Conservation (phyloP, 2,113 vertebrate genomes). For the Lethenteron reissneri region DNA sequence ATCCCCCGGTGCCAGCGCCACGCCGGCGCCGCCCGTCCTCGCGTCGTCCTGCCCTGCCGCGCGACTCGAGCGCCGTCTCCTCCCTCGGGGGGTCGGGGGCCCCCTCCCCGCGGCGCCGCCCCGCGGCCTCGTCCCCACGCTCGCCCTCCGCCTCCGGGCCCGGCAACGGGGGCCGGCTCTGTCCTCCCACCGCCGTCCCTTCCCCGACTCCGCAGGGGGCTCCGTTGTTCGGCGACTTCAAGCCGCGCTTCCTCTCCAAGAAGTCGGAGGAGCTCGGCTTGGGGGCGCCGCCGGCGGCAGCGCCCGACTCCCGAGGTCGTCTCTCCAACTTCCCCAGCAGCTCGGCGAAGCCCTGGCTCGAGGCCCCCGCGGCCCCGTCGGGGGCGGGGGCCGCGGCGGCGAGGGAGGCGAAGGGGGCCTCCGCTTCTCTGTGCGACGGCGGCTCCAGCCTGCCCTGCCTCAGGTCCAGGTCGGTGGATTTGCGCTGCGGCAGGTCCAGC, state of each 20-base stretch:
- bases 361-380: too few species aligned
- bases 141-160: neutral
- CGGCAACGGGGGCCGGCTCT: neutral
- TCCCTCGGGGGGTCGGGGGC: neutral
- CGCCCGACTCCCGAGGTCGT: neutral
- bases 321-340: slow-evolving; percentile 1
- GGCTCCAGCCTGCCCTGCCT: slow-evolving; percentile 2
- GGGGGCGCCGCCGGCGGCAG: neutral
- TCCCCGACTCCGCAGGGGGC: too few species aligned
- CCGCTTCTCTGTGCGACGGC: neutral
- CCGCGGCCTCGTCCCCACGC: neutral
- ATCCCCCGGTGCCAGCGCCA: too few species aligned
- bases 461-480: slow-evolving; percentile 4
- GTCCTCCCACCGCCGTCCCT: too few species aligned
- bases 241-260: neutral
- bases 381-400: too few species aligned
- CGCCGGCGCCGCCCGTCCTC: too few species aligned
- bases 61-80: neutral
- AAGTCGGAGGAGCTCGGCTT: neutral
- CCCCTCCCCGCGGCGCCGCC: neutral
- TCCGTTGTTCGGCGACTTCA: too few species aligned
- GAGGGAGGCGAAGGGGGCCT: too few species aligned
- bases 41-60: too few species aligned
- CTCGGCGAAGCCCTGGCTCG: neutral
- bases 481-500: neutral